phyloP scores from a whole-genome alignment of 2,113 vertebrate species.

The Chaetodon auriga region DNA sequence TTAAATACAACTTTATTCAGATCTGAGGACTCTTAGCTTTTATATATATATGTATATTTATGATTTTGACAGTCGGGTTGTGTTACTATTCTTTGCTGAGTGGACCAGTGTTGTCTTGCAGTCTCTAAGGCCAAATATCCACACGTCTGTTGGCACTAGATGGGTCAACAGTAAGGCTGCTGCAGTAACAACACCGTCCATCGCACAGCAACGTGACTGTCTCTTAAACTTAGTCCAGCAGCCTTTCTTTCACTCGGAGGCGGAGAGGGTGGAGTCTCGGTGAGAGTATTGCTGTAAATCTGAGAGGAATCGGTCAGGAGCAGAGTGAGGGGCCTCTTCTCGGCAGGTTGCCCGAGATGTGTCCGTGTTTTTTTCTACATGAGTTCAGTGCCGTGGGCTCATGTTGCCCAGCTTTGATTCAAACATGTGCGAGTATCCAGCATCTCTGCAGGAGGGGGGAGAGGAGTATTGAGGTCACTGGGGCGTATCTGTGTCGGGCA shows the following conservation, averaged over 20 bases:
- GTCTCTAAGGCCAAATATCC: slow-evolving; percentile 77
- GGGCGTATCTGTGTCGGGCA: slow-evolving; percentile 59
- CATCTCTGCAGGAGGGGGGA: slow-evolving; percentile 48
- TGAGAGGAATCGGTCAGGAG: slow-evolving; percentile 59
- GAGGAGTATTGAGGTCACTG: slow-evolving; percentile 56
- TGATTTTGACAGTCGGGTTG: slow-evolving; percentile 66
- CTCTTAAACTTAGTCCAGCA: slow-evolving; percentile 54
- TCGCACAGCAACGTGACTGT: slow-evolving; percentile 49
- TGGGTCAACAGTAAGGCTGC: slow-evolving; percentile 67
- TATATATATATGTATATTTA: slow-evolving; percentile 71
- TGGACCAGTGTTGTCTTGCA: slow-evolving; percentile 59
- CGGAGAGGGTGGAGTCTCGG: slow-evolving; percentile 54
- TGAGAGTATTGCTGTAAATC: slow-evolving; percentile 81
- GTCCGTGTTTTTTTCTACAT: slow-evolving; percentile 49
- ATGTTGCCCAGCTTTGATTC: slow-evolving; percentile 51
- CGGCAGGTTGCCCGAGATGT: slow-evolving; percentile 40
- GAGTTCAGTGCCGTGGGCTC: slow-evolving; percentile 30
- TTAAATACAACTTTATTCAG: slow-evolving; percentile 86
- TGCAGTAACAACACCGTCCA: slow-evolving; percentile 45
- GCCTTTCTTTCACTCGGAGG: slow-evolving; percentile 49
- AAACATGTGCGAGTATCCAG: slow-evolving; percentile 53
- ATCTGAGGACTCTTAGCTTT: slow-evolving; percentile 74
- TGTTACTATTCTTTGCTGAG: slow-evolving; percentile 68
- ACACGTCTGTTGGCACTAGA: slow-evolving; percentile 64
- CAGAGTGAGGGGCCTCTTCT: slow-evolving; percentile 44